These are phyloP conservation scores for Dysidea cf. avara DNA, from an alignment of 37 sponge, comb jelly and placozoan species.

Conservation along the genomic window DNA sequence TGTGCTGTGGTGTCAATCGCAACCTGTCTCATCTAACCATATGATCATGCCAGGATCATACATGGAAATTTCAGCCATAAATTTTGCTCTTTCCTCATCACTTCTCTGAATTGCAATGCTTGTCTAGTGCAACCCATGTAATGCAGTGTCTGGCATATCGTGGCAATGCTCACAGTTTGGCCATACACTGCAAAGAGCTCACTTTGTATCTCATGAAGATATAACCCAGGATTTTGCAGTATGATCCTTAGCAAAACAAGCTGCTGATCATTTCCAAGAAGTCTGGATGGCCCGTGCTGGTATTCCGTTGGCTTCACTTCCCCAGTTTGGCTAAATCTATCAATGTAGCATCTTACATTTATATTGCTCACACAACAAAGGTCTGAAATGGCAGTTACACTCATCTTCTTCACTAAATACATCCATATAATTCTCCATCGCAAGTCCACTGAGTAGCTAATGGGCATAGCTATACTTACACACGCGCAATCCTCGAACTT, in stretches of 20 bases:
- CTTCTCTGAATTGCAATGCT: slow-evolving; percentile 5
- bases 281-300: slow-evolving; percentile 12
- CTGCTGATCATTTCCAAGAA: slow-evolving; percentile 19
- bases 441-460: slow-evolving; percentile 4
- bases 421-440: slow-evolving; percentile 32
- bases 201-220: slow-evolving; percentile 19
- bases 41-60: slow-evolving; percentile 23
- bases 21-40: slow-evolving; percentile 37
- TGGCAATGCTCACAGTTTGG: slow-evolving; percentile 7
- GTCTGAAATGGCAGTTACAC: not conserved
- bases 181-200: slow-evolving; percentile 8
- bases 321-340: slow-evolving; percentile 5
- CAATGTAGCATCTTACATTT: slow-evolving; percentile 9
- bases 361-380: not conserved
- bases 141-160: slow-evolving; percentile 22
- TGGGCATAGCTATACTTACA: slow-evolving; percentile 1
- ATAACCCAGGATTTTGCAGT: slow-evolving; percentile 19
- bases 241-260: slow-evolving; percentile 16
- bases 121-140: slow-evolving; percentile 16
- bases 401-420: not conserved
- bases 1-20: slow-evolving; percentile 9
- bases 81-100: slow-evolving; percentile 17
- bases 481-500: no score
- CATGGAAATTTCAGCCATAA: slow-evolving; percentile 31
- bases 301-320: slow-evolving; percentile 12